These are phyloP conservation scores for Phaetusa simplex DNA, from an alignment of 2,113 vertebrate genomes.

Conservation along the genomic window DNA sequence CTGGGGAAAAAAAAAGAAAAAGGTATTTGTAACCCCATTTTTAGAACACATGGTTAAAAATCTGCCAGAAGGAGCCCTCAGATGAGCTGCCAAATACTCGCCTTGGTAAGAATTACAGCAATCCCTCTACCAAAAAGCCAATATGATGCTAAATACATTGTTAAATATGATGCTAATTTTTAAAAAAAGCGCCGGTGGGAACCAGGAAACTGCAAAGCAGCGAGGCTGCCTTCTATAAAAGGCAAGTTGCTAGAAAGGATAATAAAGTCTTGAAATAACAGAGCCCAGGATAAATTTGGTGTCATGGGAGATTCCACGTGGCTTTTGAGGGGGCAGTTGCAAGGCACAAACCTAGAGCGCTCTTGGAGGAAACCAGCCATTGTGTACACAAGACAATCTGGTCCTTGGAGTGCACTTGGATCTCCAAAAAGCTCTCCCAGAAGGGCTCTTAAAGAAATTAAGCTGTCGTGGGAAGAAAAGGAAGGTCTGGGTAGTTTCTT, in stretches of 20 bases:
- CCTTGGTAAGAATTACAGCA: background rate
- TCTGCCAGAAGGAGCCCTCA: background rate
- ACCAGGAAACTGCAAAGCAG: constrained; percentile 30
- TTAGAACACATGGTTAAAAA: background rate
- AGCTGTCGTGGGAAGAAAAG: constrained; percentile 48
- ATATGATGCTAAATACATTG: background rate
- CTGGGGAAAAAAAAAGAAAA: too few species aligned
- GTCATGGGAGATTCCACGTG: background rate
- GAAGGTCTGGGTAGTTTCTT: constrained; percentile 22
- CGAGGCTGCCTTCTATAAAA: constrained; percentile 29
- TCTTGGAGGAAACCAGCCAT: background rate
- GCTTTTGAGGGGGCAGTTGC: background rate
- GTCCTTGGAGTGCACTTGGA: background rate
- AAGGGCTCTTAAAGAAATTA: constrained; percentile 46
- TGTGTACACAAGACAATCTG: constrained; percentile 10
- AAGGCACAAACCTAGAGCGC: background rate
- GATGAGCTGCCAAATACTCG: background rate
- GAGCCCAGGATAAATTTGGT: background rate
- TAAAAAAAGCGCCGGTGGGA: constrained; percentile 45
- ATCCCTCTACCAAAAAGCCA: background rate
- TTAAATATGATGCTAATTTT: background rate
- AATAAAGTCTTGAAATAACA: constrained; percentile 37
- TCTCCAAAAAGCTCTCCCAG: constrained; percentile 38
- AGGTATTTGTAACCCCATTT: background rate
- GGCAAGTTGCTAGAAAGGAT: constrained; percentile 25